Conservation (phyloP, 2,113 vertebrate species). For the Bombycilla garrulus region DNA sequence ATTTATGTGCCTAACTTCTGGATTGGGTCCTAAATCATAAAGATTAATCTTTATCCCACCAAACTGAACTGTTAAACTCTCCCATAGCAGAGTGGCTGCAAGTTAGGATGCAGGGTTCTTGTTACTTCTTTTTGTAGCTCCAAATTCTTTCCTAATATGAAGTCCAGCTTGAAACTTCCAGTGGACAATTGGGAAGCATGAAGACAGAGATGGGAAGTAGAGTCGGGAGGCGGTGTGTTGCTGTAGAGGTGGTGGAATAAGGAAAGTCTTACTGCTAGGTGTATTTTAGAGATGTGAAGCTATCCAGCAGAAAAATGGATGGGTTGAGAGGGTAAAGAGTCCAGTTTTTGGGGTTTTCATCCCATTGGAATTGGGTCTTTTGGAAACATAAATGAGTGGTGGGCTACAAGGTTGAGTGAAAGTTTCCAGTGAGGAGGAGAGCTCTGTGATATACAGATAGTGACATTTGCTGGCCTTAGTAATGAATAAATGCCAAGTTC, state of each 20-base stretch:
- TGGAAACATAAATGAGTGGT: not conserved
- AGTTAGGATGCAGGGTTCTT: not conserved
- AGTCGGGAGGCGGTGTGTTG: not conserved
- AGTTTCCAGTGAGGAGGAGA: not conserved
- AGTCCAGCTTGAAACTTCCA: not conserved
- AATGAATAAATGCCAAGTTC: slow-evolving; percentile 45
- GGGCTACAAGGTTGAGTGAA: not conserved
- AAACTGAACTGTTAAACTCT: not conserved
- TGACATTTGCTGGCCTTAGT: slow-evolving; percentile 51
- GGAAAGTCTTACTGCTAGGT: not conserved
- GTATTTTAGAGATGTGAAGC: not conserved
- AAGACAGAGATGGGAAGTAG: not conserved
- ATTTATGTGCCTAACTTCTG: not conserved
- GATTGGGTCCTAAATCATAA: not conserved
- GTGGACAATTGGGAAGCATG: not conserved
- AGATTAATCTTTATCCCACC: not conserved
- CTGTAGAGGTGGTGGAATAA: not conserved
- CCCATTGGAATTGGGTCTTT: not conserved
- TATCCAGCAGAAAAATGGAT: not conserved
- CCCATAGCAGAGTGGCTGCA: not conserved
- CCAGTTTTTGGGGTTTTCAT: not conserved
- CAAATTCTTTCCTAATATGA: not conserved
- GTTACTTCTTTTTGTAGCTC: not conserved
- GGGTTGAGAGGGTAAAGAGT: not conserved
- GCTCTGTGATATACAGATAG: slow-evolving; percentile 36